Evolutionary conservation across 2,113 vertebrate species (phyloP), one percentile per base, ranked within the genome.

Genomic region (Serilophus lunatus): DNA sequence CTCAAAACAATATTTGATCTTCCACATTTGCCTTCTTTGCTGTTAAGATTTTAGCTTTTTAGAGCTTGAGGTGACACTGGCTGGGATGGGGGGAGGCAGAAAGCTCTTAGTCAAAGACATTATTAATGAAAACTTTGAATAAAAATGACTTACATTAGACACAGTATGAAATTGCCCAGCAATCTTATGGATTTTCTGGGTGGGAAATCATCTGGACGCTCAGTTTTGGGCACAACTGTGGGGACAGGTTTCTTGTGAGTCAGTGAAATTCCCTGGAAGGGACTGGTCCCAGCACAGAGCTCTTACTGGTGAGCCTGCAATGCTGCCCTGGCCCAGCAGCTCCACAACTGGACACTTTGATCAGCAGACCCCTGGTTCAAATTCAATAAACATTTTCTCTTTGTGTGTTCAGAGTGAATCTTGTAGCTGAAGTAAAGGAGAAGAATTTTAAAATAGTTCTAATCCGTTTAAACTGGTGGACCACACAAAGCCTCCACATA

Each of bases 151-250:
- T 42, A n/a, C n/a, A n/a, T n/a, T n/a, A 49, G 31, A 47, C 68
- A 53, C 4, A 8, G 31, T 15, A 23, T 54, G 25, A 26, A 66
- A 28, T 31, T 49, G 5, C 2, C 11, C 35, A 38, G 29, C 18
- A 65, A 6, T 44, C 11, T 35, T 51, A 19, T 7, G 26, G 22
- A 17, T 4, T 2, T 57, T 23, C 23, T 29, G 64, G 5, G 11
- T 15, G 61, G 42, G 10, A n/a, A 70, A 44, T 13, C 7, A 6
- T 12, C 49, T 9, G 14, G 8, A 7, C 40, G 14, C 9, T 2
- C 1, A 0, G 20, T 88, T 74, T 79, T 24, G 49, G 9, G 29
- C 19, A 29, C 14, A 28, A 2, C 17, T 57, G 0, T 0, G 8
- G 33, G 4, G 31, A 8, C 6, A 5, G 2, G 0, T 4, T 42